Percentiles rank a stretch among this genome's conserved stretches.
phyloP scores from a whole-genome alignment of 2,113 vertebrate species.

The Lasiurus cinereus region DNA sequence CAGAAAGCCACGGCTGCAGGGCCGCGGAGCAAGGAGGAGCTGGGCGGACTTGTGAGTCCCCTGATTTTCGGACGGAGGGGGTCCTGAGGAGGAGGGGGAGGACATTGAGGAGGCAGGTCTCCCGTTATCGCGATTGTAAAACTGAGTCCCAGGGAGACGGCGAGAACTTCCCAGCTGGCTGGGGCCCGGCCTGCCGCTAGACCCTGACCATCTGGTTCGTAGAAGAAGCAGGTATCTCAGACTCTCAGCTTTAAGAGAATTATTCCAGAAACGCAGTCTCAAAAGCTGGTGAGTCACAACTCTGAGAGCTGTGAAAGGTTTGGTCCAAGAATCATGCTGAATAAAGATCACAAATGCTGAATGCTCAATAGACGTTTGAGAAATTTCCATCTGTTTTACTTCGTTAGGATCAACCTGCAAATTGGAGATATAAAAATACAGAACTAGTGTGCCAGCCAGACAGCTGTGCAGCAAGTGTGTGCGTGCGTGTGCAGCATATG shows the following conservation, averaged over 20 bases:
- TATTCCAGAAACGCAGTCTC: background rate
- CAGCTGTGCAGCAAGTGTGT: background rate
- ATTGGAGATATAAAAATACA: background rate
- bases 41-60: background rate
- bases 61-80: background rate
- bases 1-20: background rate
- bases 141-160: background rate
- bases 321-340: background rate
- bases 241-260: background rate
- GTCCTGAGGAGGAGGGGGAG: background rate
- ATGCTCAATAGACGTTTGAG: background rate
- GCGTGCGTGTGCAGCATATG: background rate
- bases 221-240: background rate
- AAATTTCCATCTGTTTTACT: background rate
- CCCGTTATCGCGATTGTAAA: background rate
- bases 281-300: background rate
- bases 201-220: background rate
- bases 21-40: background rate
- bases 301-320: background rate
- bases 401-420: background rate
- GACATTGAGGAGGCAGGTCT: fast-evolving
- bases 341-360: background rate
- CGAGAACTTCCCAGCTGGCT: background rate
- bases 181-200: background rate
- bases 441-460: background rate